These are phyloP conservation scores for Actinopyga echinites DNA, from an alignment of 53 echinoderm and acorn worm species.

Conservation along the genomic window DNA sequence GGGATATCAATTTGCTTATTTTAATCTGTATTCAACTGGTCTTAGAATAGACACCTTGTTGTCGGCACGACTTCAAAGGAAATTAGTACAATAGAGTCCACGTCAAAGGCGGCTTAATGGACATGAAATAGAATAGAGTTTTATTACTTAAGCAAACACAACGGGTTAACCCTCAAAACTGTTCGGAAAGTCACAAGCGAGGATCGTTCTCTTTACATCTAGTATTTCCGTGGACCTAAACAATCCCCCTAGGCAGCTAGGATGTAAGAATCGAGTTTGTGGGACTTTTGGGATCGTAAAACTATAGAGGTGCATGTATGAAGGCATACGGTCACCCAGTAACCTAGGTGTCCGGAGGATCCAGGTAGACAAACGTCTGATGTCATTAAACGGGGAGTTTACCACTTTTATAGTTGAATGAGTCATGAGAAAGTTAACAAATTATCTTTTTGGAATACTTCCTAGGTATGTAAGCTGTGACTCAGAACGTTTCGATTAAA, in stretches of 20 bases:
- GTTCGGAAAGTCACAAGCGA: neutral
- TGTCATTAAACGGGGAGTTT: too few species aligned
- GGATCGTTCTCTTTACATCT: too few species aligned
- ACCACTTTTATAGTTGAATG: too few species aligned
- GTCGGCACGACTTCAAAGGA: conserved; percentile 19
- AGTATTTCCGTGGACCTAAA: too few species aligned
- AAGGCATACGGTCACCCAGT: too few species aligned
- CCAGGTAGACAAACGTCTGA: too few species aligned
- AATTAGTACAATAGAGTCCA: conserved; percentile 9
- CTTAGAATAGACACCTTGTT: conserved; percentile 28
- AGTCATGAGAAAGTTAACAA: neutral
- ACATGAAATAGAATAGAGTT: conserved; percentile 12
- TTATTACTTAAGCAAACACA: conserved; percentile 30
- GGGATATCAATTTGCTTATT: conserved; percentile 15
- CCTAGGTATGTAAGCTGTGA: neutral
- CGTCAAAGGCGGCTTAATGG: conserved; percentile 23
- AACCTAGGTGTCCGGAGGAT: too few species aligned
- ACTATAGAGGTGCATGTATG: too few species aligned
- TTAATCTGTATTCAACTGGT: conserved; percentile 13
- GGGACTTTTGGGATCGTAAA: too few species aligned
- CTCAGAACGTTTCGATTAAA: too few species aligned
- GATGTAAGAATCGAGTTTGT: too few species aligned
- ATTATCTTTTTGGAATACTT: neutral
- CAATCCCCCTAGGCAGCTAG: too few species aligned
- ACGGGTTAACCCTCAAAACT: neutral